phyloP scores from a whole-genome alignment of 2,888 invertebrate genomes.

The Dynastes hyllus region DNA sequence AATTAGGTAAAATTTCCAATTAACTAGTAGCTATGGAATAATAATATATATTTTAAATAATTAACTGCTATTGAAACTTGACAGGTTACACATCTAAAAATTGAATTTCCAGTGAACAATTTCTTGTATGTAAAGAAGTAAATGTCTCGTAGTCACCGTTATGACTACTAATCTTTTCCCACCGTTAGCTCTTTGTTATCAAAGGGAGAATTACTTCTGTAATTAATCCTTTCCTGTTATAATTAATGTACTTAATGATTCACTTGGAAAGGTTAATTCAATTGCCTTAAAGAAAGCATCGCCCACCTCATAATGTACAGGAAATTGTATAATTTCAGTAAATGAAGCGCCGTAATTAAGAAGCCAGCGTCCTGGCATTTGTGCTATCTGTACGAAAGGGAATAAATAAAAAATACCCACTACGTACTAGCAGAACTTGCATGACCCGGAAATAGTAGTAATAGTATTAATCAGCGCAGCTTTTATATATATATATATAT shows the following conservation, averaged over 20 bases:
- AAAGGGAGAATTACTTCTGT: neutral
- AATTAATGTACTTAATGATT: slow-evolving; percentile 20
- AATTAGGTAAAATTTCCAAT: too few species aligned
- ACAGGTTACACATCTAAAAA: too few species aligned
- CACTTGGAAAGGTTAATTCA: slow-evolving; percentile 46
- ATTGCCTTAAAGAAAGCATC: slow-evolving; percentile 45
- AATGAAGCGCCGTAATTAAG: slow-evolving; percentile 51
- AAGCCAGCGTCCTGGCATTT: too few species aligned
- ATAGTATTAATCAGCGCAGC: slow-evolving; percentile 58
- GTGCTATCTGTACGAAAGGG: neutral
- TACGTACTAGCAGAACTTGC: neutral
- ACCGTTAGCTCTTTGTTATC: slow-evolving; percentile 5
- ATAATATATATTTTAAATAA: too few species aligned
- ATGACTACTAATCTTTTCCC: too few species aligned
- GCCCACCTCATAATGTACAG: slow-evolving; percentile 48
- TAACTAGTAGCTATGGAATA: too few species aligned
- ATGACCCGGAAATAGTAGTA: neutral
- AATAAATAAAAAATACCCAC: neutral
- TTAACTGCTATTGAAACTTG: too few species aligned
- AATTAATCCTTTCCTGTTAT: neutral
- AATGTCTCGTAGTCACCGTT: too few species aligned
- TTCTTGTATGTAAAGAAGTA: too few species aligned
- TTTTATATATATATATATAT: neutral
- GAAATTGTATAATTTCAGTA: slow-evolving; percentile 57
- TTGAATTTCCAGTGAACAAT: too few species aligned